Evolutionary conservation across 2,888 invertebrate genomes (phyloP), one percentile per base, ranked within the genome.

Genomic region (Chironomus tentans): DNA sequence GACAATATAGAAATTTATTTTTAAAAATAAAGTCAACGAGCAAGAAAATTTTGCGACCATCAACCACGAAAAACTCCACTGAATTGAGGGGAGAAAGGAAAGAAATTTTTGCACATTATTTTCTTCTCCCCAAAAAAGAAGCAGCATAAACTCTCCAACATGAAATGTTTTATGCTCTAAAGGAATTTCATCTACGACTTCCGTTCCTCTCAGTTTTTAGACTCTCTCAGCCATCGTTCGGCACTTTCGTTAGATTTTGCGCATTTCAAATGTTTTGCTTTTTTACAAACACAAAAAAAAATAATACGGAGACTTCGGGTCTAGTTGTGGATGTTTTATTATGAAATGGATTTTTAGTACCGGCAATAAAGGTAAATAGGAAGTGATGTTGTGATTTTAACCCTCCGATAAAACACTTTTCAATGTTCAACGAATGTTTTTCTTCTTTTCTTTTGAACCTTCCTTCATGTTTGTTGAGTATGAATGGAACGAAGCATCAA

Each of bases 61-160:
- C 68, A 38, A 46, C 21, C 74, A 74, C 68, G 47, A 68, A 68
- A 74, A 47, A 74, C 74, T 74, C 74, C 74, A 74, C 74, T 22
- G 65, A 68, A 74, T 65, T 74, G 68, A 74, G 62, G 56, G 38
- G 38, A 38, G 38, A 38, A 38, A 38, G 10, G 7, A 38, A 38
- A 38, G 28, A 71, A 47, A 62, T 47, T 61, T 74, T 74, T 74
- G 61, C 74, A 61, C 74, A 74, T n/a, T n/a, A 46, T 28, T 69
- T 38, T 46, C 50, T 46, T n/a, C 71, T 68, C 74, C 74, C 74
- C 74, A 65, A 74, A 65, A 65, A 21, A n/a, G n/a, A n/a, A 13
- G 21, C 18, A 24, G 21, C 21, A 65, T 21, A 65, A 21, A 21
- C 65, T 65, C 65, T 65, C 65, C 65, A 65, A 22, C n/a, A 22